Evolutionary conservation across 2,888 invertebrate genomes (phyloP), one percentile per base, ranked within the genome.

Genomic region (Nebria salina): DNA sequence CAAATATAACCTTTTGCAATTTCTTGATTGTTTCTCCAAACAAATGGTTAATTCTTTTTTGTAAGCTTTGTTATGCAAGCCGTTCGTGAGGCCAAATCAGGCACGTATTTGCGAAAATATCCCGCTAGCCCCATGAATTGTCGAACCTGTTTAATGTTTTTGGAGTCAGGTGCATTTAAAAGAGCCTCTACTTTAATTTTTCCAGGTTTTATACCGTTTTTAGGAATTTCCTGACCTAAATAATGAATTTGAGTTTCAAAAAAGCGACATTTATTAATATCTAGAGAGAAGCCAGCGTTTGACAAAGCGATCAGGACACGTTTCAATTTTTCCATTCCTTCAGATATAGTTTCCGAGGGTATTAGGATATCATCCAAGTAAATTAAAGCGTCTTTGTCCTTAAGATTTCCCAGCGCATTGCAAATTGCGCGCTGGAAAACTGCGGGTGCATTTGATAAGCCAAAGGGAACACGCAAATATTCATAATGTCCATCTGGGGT

Each of bases 281-380:
- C 77, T 42, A 81, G 54, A n/a, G 64, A 25, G 26, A 81, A 73
- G 6, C 81, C 81, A 70, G 76, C 72, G n/a, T 74, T 43, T 77
- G 26, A 25, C 34, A 75, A 66, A 20, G 81, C 77, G 25, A 77
- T 43, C 73, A 77, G 54, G 41, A 34, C 72, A 72, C 41, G 64
- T 72, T 77, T 15, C 34, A 77, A 34, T 43, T 83, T 83, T 54
- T 75, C 15, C 68, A 84, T 26, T 65, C 84, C 83, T n/a, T 83
- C 76, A 13, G 79, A 34, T 81, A 83, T 83, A 25, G 75, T 79
- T 54, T 83, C 76, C 70, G 84, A 83, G 81, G 83, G 82, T 43
- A 84, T 81, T 1, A 84, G 75, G 15, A 84, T 83, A 64, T 84
- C 83, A 79, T 84, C 83, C 64, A 83, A 83, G 73, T 82, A 84